A percentile compares a stretch with the other conserved stretches of the same genome.
Evolutionary conservation across 2,888 invertebrate genomes (phyloP).

Genomic region (Neoascia interrupta): DNA sequence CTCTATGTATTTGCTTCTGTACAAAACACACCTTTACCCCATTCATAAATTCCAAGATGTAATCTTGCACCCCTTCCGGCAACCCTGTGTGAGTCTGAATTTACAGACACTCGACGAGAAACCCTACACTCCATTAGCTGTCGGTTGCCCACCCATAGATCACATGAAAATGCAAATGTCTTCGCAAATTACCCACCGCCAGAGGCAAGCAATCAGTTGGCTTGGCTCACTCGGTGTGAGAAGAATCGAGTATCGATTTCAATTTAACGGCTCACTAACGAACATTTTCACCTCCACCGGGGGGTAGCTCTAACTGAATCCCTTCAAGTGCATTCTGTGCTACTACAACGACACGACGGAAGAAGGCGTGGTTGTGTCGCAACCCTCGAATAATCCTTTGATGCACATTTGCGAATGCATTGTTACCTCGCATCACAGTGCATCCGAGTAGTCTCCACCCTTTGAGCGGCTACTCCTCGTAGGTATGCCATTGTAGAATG

Average conservation of each 20-base stretch:
- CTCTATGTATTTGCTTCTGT: too few species aligned
- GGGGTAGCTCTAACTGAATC: constrained; percentile 26
- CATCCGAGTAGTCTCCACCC: constrained; percentile 48
- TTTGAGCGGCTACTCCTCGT: background rate
- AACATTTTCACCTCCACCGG: constrained; percentile 56
- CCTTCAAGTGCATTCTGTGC: constrained; percentile 40
- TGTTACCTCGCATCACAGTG: constrained; percentile 22
- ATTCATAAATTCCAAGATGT: too few species aligned
- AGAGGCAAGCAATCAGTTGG: constrained; percentile 28
- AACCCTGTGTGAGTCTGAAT: constrained; percentile 1
- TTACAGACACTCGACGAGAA: constrained; percentile 3
- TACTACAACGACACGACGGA: too few species aligned
- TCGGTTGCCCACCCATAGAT: constrained; percentile 23
- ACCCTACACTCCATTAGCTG: background rate
- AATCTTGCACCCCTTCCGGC: background rate
- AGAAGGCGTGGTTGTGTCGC: constrained; percentile 57
- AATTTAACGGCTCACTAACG: constrained; percentile 64
- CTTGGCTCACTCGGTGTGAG: constrained; percentile 44
- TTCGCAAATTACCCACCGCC: constrained; percentile 46
- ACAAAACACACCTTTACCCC: too few species aligned
- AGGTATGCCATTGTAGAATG: too few species aligned
- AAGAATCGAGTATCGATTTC: constrained; percentile 50
- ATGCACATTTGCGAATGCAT: constrained; percentile 34
- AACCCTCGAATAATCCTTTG: constrained; percentile 47
- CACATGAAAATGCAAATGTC: constrained; percentile 45